Evolutionary conservation across 2,888 invertebrate genomes (phyloP), one percentile per base, ranked within the genome.

Genomic region (Pseudococcus viburni): DNA sequence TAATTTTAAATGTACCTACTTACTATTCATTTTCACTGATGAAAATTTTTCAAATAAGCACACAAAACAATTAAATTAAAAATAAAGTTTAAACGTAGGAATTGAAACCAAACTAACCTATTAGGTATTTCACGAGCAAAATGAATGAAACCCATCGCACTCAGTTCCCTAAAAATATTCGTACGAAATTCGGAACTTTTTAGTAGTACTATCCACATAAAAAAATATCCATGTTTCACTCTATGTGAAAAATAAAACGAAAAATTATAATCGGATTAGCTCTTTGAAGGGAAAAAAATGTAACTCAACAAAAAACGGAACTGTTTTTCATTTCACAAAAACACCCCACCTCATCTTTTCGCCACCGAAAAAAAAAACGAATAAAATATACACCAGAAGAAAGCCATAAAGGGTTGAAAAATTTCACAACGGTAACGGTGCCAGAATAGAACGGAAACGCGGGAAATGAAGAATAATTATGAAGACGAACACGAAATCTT

Each of bases 401-500:
- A 59, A 59, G 8, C 19, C 59, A 19, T 19, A 19, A 59, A 59
- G 59, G 59, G 59, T 59, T 59, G 59, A 19, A 59, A 59, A 59
- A 59, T 59, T 59, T 59, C 19, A 33, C 26, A 33, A 33, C 26
- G 26, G n/a, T 19, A 19, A 59, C 59, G 19, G 19, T 59, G 59
- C 19, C 59, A 59, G 59, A 59, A 59, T 59, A 59, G 6, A 19
- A 59, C 19, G 59, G 59, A 59, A 59, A 19, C 19, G 19, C 19
- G 59, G 59, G 59, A 19, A 59, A 59, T 59, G 59, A 59, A 59
- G 59, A 59, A 59, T 59, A 59, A 59, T 59, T 59, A 59, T 19
- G 19, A 59, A 59, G 59, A 59, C 9, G 59, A 59, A 59, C 59
- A 19, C 19, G 19, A 19, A 59, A 59, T 59, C 59, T 59, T 59